Percentiles rank a stretch among this genome's conserved stretches.
phyloP scores from a whole-genome alignment of 2,113 vertebrate species.

The Panthera uncia region DNA sequence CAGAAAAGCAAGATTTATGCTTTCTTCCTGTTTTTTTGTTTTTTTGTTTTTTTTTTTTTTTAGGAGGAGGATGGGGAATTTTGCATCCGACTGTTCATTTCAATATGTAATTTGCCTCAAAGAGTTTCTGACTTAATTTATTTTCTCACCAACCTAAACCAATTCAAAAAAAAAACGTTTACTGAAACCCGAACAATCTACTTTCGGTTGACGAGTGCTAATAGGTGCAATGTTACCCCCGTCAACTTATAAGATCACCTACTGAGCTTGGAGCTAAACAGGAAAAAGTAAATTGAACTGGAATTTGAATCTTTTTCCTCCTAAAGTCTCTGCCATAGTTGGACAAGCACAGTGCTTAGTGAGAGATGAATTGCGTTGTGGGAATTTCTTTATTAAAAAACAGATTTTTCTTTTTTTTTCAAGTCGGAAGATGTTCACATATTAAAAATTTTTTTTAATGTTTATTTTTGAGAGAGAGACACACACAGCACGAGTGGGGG shows the following conservation, averaged over 20 bases:
- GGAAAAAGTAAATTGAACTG: conserved; percentile 52
- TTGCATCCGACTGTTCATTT: conserved; percentile 76
- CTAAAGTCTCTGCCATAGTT: background rate
- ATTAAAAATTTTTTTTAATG: too few relatives aligned
- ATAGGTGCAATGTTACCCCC: conserved; percentile 70
- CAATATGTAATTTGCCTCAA: conserved; percentile 72
- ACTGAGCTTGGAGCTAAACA: conserved; percentile 55
- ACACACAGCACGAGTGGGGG: too few relatives aligned
- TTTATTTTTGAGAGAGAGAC: too few relatives aligned
- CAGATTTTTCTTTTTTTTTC: background rate
- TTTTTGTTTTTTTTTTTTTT: background rate
- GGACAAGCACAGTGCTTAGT: conserved; percentile 22
- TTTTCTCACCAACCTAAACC: conserved; percentile 76
- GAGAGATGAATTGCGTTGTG: conserved; percentile 7
- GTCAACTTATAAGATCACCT: conserved; percentile 44
- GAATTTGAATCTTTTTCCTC: conserved; percentile 53
- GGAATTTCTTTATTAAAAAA: conserved; percentile 50
- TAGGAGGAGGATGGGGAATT: background rate
- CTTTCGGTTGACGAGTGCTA: conserved; percentile 69
- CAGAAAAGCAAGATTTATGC: background rate
- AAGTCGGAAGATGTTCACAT: background rate
- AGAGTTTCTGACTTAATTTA: conserved; percentile 68
- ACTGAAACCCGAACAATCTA: conserved; percentile 59
- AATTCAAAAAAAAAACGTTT: conserved; percentile 65
- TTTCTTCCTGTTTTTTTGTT: background rate